These are phyloP conservation scores for Pimpla rufipes DNA, from an alignment of 2,888 invertebrate species.

Conservation along the genomic window DNA sequence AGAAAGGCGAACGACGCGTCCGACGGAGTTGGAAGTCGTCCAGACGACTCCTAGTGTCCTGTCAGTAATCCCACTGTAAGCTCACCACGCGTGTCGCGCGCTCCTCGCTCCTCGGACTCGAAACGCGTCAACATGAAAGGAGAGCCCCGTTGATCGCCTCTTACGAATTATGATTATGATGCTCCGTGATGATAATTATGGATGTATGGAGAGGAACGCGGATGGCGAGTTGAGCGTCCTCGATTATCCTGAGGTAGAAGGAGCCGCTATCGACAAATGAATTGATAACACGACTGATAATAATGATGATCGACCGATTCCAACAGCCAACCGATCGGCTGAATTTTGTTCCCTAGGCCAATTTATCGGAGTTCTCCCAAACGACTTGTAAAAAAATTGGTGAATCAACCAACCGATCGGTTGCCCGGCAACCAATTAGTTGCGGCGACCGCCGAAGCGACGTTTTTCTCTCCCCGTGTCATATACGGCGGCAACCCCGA, in stretches of 20 bases:
- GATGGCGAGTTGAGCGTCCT: neutral
- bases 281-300: constrained; percentile 2
- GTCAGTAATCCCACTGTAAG: neutral
- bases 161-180: constrained; percentile 6
- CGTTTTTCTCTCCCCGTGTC: too few relatives aligned
- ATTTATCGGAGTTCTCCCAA: too few relatives aligned
- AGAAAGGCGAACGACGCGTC: constrained; percentile 16
- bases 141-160: neutral
- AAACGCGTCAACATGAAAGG: neutral
- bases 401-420: neutral
- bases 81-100: neutral
- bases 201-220: neutral
- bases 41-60: constrained; percentile 17
- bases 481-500: too few relatives aligned
- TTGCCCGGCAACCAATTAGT: neutral
- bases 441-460: too few relatives aligned
- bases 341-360: neutral
- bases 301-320: neutral
- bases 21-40: constrained; percentile 32
- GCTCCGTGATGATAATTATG: neutral
- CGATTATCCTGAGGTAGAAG: neutral
- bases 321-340: too few relatives aligned
- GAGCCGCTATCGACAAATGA: constrained; percentile 16
- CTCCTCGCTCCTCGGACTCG: too few relatives aligned
- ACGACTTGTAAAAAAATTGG: too few relatives aligned